A percentile compares a stretch with the other conserved stretches of the same genome.
Evolutionary conservation across 1,140 invertebrate genomes (phyloP).

Genomic region (Cotesia glomerata): DNA sequence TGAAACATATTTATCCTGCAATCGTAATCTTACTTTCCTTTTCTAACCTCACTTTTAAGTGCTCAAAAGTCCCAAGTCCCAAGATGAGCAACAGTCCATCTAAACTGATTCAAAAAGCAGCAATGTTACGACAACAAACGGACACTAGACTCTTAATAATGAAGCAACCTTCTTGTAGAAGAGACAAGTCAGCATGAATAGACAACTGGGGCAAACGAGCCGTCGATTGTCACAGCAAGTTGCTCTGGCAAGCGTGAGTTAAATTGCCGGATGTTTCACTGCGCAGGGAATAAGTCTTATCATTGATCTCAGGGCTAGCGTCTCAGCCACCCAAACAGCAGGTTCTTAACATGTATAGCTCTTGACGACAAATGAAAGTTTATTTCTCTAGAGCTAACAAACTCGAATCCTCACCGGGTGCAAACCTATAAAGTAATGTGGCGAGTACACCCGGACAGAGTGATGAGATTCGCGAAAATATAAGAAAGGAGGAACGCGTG

Average conservation of each 20-base stretch:
- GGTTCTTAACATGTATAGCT: background rate
- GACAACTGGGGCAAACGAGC: slow-evolving; percentile 52
- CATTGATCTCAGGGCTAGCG: background rate
- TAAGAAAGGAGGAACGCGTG: slow-evolving; percentile 35
- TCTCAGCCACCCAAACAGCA: background rate
- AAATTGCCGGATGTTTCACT: slow-evolving; percentile 20
- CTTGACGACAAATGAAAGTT: background rate
- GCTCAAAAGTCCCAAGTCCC: too few relatives aligned
- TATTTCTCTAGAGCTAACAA: too few relatives aligned
- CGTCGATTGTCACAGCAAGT: slow-evolving; percentile 51
- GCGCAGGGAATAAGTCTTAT: background rate
- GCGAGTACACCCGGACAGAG: background rate
- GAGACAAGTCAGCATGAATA: slow-evolving; percentile 43
- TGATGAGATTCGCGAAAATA: slow-evolving; percentile 38
- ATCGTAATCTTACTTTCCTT: too few relatives aligned
- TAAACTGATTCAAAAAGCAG: too few relatives aligned
- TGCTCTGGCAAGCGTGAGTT: slow-evolving; percentile 45
- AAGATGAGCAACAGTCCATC: too few relatives aligned
- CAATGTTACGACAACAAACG: too few relatives aligned
- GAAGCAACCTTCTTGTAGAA: too few relatives aligned
- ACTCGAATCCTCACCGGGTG: background rate
- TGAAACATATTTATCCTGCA: too few relatives aligned
- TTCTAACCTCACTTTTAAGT: too few relatives aligned
- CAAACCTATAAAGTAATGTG: background rate
- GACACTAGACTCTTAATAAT: too few relatives aligned